A percentile compares a stretch with the other conserved stretches of the same genome.
Conservation (phyloP, 1,140 invertebrate genomes). For the Lethocerus indicus region DNA sequence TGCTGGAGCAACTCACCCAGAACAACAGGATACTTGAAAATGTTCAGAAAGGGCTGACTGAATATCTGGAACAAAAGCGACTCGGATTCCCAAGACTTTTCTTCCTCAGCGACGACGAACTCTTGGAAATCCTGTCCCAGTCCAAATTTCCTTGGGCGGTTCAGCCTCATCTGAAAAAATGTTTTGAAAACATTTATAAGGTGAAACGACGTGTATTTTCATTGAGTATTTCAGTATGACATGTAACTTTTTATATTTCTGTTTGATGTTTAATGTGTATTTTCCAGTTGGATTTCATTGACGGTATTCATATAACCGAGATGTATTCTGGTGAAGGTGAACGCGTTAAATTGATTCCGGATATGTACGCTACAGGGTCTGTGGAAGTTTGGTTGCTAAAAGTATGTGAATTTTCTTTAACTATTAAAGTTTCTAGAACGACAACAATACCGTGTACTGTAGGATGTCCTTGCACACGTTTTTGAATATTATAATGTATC, state of each 20-base stretch:
- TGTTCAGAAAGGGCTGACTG: conserved; percentile 47
- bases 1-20: conserved; percentile 48
- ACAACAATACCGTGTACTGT: background rate
- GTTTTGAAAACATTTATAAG: conserved; percentile 58
- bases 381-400: conserved; percentile 63
- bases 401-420: conserved; percentile 14
- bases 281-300: conserved; percentile 43
- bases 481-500: background rate
- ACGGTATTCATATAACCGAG: conserved; percentile 45
- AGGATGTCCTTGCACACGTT: background rate
- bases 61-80: conserved; percentile 58
- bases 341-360: conserved; percentile 38
- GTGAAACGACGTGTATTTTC: too few species aligned
- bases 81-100: conserved; percentile 54
- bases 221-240: conserved; percentile 19
- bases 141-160: conserved; percentile 53
- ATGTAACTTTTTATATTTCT: background rate
- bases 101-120: conserved; percentile 61
- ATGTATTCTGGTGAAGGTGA: conserved; percentile 68
- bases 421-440: background rate
- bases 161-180: conserved; percentile 61
- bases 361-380: conserved; percentile 46
- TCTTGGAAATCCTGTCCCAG: conserved; percentile 58
- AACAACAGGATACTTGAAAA: conserved; percentile 44
- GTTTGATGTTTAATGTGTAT: background rate